A percentile compares a stretch with the other conserved stretches of the same genome.
These are phyloP conservation scores for Pocillopora grandis DNA, from an alignment of 92 coral and sea anemone species.

Conservation along the genomic window DNA sequence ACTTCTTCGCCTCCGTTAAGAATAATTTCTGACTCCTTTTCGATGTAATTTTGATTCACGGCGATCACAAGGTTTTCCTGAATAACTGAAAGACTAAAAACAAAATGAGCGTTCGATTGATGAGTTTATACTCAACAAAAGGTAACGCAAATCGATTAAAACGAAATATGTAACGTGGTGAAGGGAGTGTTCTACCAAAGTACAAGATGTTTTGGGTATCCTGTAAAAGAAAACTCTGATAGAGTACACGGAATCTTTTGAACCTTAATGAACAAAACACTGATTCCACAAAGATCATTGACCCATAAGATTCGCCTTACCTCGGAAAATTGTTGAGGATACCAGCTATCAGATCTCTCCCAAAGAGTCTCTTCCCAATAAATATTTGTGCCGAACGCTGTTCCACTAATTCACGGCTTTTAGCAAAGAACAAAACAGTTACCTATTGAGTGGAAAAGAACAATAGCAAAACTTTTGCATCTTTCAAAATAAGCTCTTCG, in stretches of 20 bases:
- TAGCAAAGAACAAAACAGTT: constrained; percentile 87
- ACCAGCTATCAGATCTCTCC: constrained; percentile 58
- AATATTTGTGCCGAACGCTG: constrained; percentile 55
- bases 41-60: constrained; percentile 86
- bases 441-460: constrained; percentile 57
- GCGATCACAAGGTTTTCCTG: constrained; percentile 79
- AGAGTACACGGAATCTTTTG: background rate
- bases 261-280: constrained; percentile 13
- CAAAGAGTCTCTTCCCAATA: constrained; percentile 50
- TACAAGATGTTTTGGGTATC: background rate
- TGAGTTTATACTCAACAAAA: background rate
- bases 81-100: constrained; percentile 77
- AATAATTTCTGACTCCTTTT: constrained; percentile 52
- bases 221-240: constrained; percentile 6
- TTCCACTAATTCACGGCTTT: constrained; percentile 92
- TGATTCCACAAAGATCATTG: constrained; percentile 15
- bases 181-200: background rate
- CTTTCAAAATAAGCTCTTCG: background rate
- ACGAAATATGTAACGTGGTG: too few relatives aligned
- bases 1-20: constrained; percentile 80
- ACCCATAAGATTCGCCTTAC: constrained; percentile 42
- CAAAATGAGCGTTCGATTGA: background rate
- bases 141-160: background rate
- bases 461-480: background rate
- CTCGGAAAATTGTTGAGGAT: constrained; percentile 70